Evolutionary conservation across 2,888 invertebrate genomes (phyloP), one percentile per base, ranked within the genome.

Genomic region (Macrosiphum euphorbiae): DNA sequence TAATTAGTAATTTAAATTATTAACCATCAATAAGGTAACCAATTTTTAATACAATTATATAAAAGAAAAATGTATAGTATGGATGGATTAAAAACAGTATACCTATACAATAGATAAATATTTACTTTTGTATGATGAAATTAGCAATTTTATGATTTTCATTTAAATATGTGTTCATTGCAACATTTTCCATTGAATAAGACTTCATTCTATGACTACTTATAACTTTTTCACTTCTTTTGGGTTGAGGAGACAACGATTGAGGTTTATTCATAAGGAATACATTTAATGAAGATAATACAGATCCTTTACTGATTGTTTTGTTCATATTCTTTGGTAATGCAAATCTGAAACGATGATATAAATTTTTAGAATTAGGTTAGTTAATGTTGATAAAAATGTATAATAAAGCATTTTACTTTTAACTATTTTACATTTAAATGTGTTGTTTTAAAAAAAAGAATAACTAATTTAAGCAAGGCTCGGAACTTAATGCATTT

Each of bases 151-250:
- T 94, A 20, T 90, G 89, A 28, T 94, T 94, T 55, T 94, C 94
- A 8, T 86, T 94, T 50, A 94, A 90, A 50, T 94, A 94, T 20
- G 94, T 86, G 35, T 94, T 94, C 90, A 94, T 94, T 41, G 94
- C 94, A 85, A 94, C 20, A 90, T 94, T 94, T 90, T 94, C 94
- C 94, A 94, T 94, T 47, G 94, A 94, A 85, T 94, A 94, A 13
- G 94, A 94, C 55, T 94, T 94, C 94, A 94, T 94, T 90, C 94
- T 90, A 67, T 94, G 94, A 86, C 41, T 94, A 47, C 84, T 58
- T 16, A 94, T 94, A 61, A 90, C 2, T 93, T 94, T 94, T 16
- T 94, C 94, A 86, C 94, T 94, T 90, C 86, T 94, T 58, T 86
- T 90, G 7, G 90, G 90, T 61, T 90, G 94, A 90, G 94, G 94